phyloP scores from a whole-genome alignment of 2,113 vertebrate species.

The Caranx melampygus region DNA sequence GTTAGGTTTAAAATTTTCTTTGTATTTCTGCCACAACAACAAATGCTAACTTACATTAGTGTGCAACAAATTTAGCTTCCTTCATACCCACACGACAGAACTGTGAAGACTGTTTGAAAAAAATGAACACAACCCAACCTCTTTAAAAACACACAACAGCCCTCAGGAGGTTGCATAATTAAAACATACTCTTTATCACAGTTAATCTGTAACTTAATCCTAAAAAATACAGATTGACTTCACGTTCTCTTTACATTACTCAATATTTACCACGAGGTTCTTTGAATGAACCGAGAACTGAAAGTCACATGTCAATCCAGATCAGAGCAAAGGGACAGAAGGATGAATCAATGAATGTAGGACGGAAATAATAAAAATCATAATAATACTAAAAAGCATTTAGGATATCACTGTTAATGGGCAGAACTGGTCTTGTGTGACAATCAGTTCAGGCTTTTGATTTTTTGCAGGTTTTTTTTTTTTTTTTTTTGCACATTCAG shows the following conservation, averaged over 20 bases:
- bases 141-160: constrained; percentile 37
- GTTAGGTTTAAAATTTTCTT: constrained; percentile 3
- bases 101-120: background rate
- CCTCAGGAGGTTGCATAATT: constrained; percentile 43
- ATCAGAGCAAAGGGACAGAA: background rate
- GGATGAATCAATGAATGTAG: background rate
- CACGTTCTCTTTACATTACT: constrained; percentile 46
- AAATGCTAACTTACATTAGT: constrained; percentile 23
- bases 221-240: constrained; percentile 59
- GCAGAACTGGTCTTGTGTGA: background rate
- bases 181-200: constrained; percentile 66
- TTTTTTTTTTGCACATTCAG: constrained; percentile 7
- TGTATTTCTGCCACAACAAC: background rate
- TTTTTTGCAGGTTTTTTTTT: constrained; percentile 1
- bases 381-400: background rate
- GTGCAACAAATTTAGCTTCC: constrained; percentile 28
- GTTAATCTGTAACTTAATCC: constrained; percentile 26
- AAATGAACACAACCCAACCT: constrained; percentile 1
- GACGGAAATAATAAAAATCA: constrained; percentile 5
- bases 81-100: background rate
- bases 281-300: background rate
- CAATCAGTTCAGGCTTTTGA: background rate
- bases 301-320: background rate
- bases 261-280: constrained; percentile 30
- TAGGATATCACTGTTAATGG: background rate